Evolutionary conservation across 2,888 invertebrate species (phyloP).

Genomic region (Augochlorella aurata): DNA sequence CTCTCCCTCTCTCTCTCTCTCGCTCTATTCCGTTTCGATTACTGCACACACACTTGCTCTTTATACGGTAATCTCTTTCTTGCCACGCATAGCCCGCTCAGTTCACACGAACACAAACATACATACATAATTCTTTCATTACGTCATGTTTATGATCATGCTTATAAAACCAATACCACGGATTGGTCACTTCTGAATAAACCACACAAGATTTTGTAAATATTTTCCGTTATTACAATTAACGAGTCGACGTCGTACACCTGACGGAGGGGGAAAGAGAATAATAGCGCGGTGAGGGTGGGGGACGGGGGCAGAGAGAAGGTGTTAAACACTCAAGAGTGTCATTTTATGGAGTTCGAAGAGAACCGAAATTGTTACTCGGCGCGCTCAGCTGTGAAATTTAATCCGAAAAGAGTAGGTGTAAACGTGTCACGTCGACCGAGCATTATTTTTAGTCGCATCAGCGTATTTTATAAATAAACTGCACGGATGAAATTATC

Average conservation of each 20-base stretch:
- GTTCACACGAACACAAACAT: too few relatives aligned
- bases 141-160: too few relatives aligned
- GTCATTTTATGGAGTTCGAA: slow-evolving; percentile 14
- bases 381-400: slow-evolving; percentile 7
- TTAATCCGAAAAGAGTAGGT: slow-evolving; percentile 4
- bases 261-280: too few relatives aligned
- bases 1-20: too few relatives aligned
- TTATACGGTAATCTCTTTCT: too few relatives aligned
- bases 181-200: not conserved
- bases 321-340: slow-evolving; percentile 12
- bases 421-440: slow-evolving; percentile 10
- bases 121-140: too few relatives aligned
- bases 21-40: too few relatives aligned
- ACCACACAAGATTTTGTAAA: slow-evolving; percentile 10
- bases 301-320: not conserved
- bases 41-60: too few relatives aligned
- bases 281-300: too few relatives aligned
- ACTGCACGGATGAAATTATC: not conserved
- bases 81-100: too few relatives aligned
- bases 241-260: not conserved
- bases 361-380: slow-evolving; percentile 9
- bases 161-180: too few relatives aligned
- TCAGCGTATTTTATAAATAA: slow-evolving; percentile 1
- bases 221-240: slow-evolving; percentile 12
- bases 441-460: slow-evolving; percentile 8